Evolutionary conservation across 1,140 invertebrate genomes (phyloP).

Genomic region (Drosophila cardini): DNA sequence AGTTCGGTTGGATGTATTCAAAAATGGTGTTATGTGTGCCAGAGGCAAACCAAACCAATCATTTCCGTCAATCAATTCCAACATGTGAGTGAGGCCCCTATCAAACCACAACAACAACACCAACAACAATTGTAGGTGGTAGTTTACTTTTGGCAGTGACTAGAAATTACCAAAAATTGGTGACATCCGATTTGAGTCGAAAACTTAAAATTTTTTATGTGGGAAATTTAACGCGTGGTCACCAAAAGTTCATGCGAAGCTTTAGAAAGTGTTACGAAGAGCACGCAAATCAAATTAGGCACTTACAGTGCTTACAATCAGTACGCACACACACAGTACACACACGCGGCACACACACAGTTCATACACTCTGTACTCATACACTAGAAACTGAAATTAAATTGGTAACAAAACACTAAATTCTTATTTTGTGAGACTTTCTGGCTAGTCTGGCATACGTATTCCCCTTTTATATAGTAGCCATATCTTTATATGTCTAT

Average conservation of each 20-base stretch:
- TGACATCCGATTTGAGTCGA: constrained; percentile 51
- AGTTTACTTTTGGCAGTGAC: constrained; percentile 20
- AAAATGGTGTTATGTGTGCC: constrained; percentile 4
- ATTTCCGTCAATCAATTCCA: constrained; percentile 36
- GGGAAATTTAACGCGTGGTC: constrained; percentile 1
- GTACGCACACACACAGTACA: constrained; percentile 2
- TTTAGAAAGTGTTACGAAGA: constrained; percentile 69
- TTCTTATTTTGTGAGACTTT: constrained; percentile 39
- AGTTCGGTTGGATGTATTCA: constrained; percentile 17
- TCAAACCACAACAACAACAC: background rate
- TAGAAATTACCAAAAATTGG: constrained; percentile 28
- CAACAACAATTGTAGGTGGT: background rate
- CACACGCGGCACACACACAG: constrained; percentile 24
- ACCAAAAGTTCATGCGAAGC: constrained; percentile 51
- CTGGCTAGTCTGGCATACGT: background rate
- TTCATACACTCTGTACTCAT: background rate
- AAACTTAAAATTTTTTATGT: constrained; percentile 34
- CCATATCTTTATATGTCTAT: background rate
- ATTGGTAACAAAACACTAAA: constrained; percentile 41
- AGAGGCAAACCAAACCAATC: constrained; percentile 32
- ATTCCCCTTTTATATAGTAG: too few relatives aligned
- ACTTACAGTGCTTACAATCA: constrained; percentile 12
- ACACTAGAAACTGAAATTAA: constrained; percentile 30
- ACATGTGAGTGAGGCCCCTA: constrained; percentile 21
- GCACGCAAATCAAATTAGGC: constrained; percentile 58